Evolutionary conservation across 1,140 invertebrate species (phyloP).

Genomic region (Cotesia vestalis): DNA sequence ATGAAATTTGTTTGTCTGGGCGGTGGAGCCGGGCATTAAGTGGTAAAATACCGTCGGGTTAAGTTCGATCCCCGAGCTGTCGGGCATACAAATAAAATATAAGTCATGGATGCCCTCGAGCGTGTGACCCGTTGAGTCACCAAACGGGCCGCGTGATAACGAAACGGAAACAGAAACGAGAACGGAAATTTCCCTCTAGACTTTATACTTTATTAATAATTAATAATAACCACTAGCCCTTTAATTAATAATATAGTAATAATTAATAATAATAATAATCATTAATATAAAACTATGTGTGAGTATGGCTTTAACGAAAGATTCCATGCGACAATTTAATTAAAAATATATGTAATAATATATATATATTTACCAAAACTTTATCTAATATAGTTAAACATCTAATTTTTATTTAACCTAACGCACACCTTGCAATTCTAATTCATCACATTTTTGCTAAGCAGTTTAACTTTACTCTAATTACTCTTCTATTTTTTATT

Average conservation of each 20-base stretch:
- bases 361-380: constrained; percentile 47
- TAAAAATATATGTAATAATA: constrained; percentile 37
- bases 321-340: constrained; percentile 55
- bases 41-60: constrained; percentile 95
- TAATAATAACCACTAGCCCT: constrained; percentile 29
- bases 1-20: constrained; percentile 94
- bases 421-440: constrained; percentile 43
- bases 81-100: constrained; percentile 39
- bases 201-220: background rate
- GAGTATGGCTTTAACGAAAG: constrained; percentile 49
- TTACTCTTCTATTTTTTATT: background rate
- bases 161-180: constrained; percentile 61
- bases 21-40: constrained; percentile 92
- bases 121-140: constrained; percentile 20
- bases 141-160: constrained; percentile 32
- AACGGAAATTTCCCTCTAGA: constrained; percentile 53
- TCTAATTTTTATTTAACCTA: constrained; percentile 48
- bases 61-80: constrained; percentile 93
- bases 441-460: constrained; percentile 41
- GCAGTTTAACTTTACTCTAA: background rate
- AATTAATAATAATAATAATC: too few species aligned
- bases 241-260: constrained; percentile 41
- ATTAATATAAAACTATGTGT: constrained; percentile 21
- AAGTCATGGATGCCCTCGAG: constrained; percentile 24
- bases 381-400: constrained; percentile 45